Evolutionary conservation across 2,797 vertebrate species (phyloP), one percentile per base, ranked within the genome.

Genomic region (Sebastes itinus): DNA sequence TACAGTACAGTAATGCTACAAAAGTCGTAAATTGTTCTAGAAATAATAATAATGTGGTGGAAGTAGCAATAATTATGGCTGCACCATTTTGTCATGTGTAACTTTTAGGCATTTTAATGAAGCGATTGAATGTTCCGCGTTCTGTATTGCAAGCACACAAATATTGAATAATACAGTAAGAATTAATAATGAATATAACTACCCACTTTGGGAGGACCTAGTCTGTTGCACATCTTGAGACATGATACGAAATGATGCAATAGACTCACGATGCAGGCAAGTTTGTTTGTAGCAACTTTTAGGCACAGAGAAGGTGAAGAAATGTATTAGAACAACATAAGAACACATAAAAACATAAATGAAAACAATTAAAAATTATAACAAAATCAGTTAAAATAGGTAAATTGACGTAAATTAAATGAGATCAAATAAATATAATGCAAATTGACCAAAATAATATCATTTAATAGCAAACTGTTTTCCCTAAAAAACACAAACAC

Each of bases 351-450:
- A 38, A 46, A 46, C 42, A 46, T 0, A 38, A 38, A 23, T 25
- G 1, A 4, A 14, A 13, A 20, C 2, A 13, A 22, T 18, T 7
- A 18, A 0, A 38, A 38, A 18, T 25, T 1, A 2, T 9, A 13
- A 8, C 11, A 8, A 22, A 46, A 62, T 33, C 20, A 1, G 7
- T 55, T 33, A 13, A 33, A 33, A 38, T 4, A 5, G 49, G 3
- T 49, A 20, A 20, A 28, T 49, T 28, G 20, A 46, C 2, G 14
- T 59, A 4, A 72, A 38, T n/a, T 7, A n/a, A 46, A n/a, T 8
- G 23, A 13, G 22, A 70, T 60, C 18, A 46, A 42, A 60, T 72
- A 61, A 65, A 67, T 63, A 30, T 22, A 35, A 28, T 25, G 1
- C 6, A 58, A 18, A 30, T 56, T 14, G 10, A 13, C 27, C 25